Percentiles rank a stretch among this genome's conserved stretches.
Conservation (phyloP, 2,113 vertebrate species). For the Epinephelus moara region DNA sequence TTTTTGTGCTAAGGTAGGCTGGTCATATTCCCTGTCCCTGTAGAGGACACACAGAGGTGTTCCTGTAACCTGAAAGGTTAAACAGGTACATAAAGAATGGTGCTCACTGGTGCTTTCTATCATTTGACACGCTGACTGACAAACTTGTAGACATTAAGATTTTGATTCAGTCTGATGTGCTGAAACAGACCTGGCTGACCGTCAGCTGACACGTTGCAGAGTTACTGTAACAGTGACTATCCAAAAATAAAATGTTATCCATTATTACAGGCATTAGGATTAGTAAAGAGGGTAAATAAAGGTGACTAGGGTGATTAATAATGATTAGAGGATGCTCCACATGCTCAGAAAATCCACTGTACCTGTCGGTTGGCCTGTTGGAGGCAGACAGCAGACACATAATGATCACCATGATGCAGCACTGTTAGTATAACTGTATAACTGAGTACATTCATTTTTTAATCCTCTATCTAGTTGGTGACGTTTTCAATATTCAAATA, state of each 20-base stretch:
- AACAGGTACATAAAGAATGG: background rate
- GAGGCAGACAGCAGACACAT: slow-evolving; percentile 66
- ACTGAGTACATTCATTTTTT: background rate
- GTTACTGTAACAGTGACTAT: background rate
- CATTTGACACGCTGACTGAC: background rate
- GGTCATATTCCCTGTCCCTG: background rate
- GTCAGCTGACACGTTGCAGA: background rate
- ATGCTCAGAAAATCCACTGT: slow-evolving; percentile 58
- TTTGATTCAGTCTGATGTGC: background rate
- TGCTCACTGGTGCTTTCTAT: too few relatives aligned
- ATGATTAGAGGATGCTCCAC: slow-evolving; percentile 25
- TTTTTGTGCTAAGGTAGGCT: background rate
- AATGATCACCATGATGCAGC: slow-evolving; percentile 18
- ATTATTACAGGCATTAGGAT: background rate
- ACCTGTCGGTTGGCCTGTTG: slow-evolving; percentile 69
- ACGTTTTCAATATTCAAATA: background rate
- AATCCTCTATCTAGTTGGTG: background rate
- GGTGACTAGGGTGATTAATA: slow-evolving; percentile 28
- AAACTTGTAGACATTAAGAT: background rate
- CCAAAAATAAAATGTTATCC: slow-evolving; percentile 18
- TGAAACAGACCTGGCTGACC: background rate
- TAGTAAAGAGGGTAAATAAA: slow-evolving; percentile 38
- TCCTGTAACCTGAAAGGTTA: background rate
- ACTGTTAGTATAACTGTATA: background rate
- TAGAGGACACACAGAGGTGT: background rate